A percentile compares a stretch with the other conserved stretches of the same genome.
These are phyloP conservation scores for Drosophila sordidula DNA, from an alignment of 2,888 invertebrate species.

Conservation along the genomic window DNA sequence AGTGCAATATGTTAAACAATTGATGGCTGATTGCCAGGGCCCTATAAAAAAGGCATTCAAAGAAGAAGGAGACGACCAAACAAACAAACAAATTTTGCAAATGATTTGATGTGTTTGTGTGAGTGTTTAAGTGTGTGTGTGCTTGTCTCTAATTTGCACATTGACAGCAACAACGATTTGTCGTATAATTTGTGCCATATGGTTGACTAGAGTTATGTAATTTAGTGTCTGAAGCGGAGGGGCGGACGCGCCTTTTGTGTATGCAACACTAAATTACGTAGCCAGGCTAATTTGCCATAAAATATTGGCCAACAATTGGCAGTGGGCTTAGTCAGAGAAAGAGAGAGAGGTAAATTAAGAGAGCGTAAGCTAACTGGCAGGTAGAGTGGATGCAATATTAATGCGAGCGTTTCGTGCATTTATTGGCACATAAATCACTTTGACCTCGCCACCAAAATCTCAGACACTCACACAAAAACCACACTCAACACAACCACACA, in stretches of 20 bases:
- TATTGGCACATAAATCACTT: constrained; percentile 73
- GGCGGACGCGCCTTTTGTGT: constrained; percentile 44
- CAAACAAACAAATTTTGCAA: constrained; percentile 48
- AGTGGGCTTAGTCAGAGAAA: constrained; percentile 1
- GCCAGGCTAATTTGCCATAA: constrained; percentile 62
- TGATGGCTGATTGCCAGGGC: constrained; percentile 65
- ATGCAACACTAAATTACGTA: constrained; percentile 66
- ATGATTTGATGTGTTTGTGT: constrained; percentile 13
- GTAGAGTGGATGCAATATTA: constrained; percentile 65
- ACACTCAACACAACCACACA: constrained; percentile 1
- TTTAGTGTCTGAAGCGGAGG: constrained; percentile 27
- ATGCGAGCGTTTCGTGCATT: constrained; percentile 65
- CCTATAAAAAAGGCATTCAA: constrained; percentile 17
- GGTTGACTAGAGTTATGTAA: constrained; percentile 52
- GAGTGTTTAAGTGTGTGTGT: constrained; percentile 1
- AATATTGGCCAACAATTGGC: constrained; percentile 45
- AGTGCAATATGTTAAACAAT: constrained; percentile 64
- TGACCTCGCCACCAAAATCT: constrained; percentile 40
- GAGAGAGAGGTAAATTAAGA: not conserved
- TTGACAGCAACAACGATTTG: constrained; percentile 59
- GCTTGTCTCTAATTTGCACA: constrained; percentile 59
- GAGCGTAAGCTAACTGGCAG: not conserved
- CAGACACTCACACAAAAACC: constrained; percentile 13
- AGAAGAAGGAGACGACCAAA: constrained; percentile 5
- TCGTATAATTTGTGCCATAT: constrained; percentile 59